Percentiles rank a stretch among this genome's conserved stretches.
Conservation (phyloP, 2,888 invertebrate genomes). For the Caenorhabditis sp. region DNA sequence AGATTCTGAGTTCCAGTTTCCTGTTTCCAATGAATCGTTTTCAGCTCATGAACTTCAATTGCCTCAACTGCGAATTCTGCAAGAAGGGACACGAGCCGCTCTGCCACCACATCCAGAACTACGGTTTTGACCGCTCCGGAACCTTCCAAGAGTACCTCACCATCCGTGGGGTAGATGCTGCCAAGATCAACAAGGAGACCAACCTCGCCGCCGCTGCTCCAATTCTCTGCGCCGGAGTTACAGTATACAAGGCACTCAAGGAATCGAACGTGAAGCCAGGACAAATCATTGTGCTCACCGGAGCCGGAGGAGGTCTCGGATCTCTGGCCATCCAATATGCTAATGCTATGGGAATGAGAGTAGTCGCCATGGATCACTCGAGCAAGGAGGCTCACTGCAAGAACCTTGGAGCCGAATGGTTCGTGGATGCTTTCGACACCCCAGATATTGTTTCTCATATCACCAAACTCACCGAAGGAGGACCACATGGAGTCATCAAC, state of each 20-base stretch:
- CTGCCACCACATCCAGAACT: slow-evolving; percentile 67
- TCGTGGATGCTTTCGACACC: slow-evolving; percentile 66
- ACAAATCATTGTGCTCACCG: slow-evolving; percentile 72
- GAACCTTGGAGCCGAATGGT: slow-evolving; percentile 69
- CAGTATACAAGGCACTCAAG: slow-evolving; percentile 73
- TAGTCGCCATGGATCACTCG: slow-evolving; percentile 71
- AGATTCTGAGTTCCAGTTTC: background rate
- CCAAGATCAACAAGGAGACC: slow-evolving; percentile 59
- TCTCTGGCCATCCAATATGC: slow-evolving; percentile 74
- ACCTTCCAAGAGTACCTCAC: slow-evolving; percentile 75
- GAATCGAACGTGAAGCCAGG: slow-evolving; percentile 71
- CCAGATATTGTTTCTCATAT: slow-evolving; percentile 63
- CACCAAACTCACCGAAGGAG: slow-evolving; percentile 70
- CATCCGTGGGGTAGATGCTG: slow-evolving; percentile 69
- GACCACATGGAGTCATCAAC: slow-evolving; percentile 73
- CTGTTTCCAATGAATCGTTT: slow-evolving; percentile 16
- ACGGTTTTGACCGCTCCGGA: slow-evolving; percentile 64
- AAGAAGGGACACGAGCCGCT: slow-evolving; percentile 71
- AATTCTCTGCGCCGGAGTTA: slow-evolving; percentile 74
- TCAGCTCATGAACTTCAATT: slow-evolving; percentile 73
- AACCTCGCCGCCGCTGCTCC: slow-evolving; percentile 71
- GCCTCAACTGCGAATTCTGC: slow-evolving; percentile 73
- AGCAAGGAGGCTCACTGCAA: slow-evolving; percentile 67
- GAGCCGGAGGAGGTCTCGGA: slow-evolving; percentile 76
- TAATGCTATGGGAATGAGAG: slow-evolving; percentile 73